phyloP scores from a whole-genome alignment of 2,113 vertebrate genomes.

The Austrofundulus limnaeus region DNA sequence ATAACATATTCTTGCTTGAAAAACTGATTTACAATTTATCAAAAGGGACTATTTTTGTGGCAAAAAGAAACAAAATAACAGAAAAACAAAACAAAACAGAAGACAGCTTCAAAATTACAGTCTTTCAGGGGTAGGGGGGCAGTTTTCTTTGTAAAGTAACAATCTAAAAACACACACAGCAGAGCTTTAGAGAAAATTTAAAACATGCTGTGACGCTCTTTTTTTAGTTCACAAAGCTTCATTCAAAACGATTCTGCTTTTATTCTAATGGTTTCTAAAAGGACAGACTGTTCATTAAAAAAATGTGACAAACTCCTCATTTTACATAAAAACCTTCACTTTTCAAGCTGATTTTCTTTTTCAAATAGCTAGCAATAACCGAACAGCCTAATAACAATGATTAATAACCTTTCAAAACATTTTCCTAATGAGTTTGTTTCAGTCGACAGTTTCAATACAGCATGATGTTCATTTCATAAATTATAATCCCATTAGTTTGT shows the following conservation, averaged over 20 bases:
- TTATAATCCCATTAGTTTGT: conserved; percentile 1
- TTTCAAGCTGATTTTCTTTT: not conserved
- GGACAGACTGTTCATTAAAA: not conserved
- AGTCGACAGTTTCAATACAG: not conserved
- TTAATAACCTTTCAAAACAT: not conserved
- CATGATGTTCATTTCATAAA: not conserved
- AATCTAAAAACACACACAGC: not conserved
- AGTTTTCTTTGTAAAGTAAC: not conserved
- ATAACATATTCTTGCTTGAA: not conserved
- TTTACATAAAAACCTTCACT: not conserved
- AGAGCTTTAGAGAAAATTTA: conserved; percentile 2
- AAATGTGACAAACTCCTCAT: no score
- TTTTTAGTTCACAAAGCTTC: not conserved
- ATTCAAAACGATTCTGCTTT: not conserved
- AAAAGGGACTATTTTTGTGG: not conserved
- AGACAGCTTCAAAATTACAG: not conserved
- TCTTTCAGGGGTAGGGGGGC: not conserved
- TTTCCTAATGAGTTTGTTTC: conserved; percentile 1
- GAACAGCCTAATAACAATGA: not conserved
- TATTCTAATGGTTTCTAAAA: not conserved
- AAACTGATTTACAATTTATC: not conserved
- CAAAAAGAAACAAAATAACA: not conserved
- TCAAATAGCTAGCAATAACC: not conserved
- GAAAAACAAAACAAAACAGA: not conserved
- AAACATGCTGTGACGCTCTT: not conserved